A percentile compares a stretch with the other conserved stretches of the same genome.
These are phyloP conservation scores for Archips crataeganus DNA, from an alignment of 2,888 invertebrate species.

Conservation along the genomic window DNA sequence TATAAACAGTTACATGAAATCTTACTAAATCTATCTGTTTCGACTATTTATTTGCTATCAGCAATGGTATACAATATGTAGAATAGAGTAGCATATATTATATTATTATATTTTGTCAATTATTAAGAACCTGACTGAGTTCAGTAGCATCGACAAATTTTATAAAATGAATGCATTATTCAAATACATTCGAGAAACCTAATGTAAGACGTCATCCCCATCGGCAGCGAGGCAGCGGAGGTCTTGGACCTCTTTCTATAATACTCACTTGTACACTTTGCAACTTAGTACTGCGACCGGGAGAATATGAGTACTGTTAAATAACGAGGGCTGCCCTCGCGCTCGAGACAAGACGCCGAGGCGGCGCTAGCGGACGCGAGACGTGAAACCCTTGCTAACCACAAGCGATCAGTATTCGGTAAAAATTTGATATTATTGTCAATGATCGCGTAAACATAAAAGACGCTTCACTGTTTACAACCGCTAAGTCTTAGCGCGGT, in stretches of 20 bases:
- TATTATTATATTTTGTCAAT: conserved; percentile 22
- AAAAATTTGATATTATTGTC: conserved; percentile 2
- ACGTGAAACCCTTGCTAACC: neutral
- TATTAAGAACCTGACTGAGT: conserved; percentile 19
- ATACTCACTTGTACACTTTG: neutral
- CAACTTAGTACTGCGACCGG: conserved; percentile 1
- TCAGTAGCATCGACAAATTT: neutral
- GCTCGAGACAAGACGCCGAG: neutral
- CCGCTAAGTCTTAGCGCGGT: neutral
- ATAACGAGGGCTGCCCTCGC: neutral
- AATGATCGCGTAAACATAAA: neutral
- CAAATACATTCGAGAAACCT: neutral
- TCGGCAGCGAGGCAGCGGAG: conserved; percentile 4
- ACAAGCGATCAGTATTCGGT: neutral
- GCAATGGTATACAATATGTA: conserved; percentile 30
- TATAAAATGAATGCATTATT: neutral
- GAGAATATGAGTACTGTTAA: neutral
- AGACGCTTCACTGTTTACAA: neutral
- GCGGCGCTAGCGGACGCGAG: neutral
- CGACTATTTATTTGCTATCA: conserved; percentile 31
- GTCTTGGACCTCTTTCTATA: neutral
- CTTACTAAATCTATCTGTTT: conserved; percentile 27
- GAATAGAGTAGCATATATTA: conserved; percentile 22
- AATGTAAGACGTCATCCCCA: conserved; percentile 3
- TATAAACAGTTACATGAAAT: conserved; percentile 28